Evolutionary conservation across 2,797 vertebrate species (phyloP).

Genomic region (Premnoplex brunnescens): DNA sequence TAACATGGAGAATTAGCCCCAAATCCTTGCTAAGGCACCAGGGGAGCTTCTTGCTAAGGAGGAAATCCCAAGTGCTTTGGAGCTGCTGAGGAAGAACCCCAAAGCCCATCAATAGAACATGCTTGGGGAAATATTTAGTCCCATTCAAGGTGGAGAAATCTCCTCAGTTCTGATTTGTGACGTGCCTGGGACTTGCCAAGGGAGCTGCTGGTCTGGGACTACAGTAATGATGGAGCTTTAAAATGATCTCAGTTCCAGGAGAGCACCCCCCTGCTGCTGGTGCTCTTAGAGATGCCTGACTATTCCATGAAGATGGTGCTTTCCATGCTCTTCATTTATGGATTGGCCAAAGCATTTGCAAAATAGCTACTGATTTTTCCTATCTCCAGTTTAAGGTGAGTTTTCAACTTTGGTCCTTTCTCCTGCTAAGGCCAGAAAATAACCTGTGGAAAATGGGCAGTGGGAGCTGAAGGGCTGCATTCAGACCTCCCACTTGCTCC

Average conservation of each 20-base stretch:
- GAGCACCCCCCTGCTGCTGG: neutral
- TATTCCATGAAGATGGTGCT: rapidly evolving
- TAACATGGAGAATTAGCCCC: neutral
- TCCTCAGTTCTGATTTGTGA: neutral
- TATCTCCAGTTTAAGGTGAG: neutral
- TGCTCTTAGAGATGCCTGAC: neutral
- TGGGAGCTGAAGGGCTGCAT: neutral
- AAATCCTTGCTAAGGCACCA: neutral
- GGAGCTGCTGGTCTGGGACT: neutral
- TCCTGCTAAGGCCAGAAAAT: neutral
- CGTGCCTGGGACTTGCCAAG: rapidly evolving
- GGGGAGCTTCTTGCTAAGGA: neutral
- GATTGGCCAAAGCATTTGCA: neutral
- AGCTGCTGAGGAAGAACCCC: neutral
- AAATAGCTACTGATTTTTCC: neutral
- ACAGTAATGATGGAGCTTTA: neutral
- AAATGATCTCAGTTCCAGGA: neutral
- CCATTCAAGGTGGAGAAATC: neutral
- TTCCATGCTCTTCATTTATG: neutral
- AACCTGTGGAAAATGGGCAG: neutral
- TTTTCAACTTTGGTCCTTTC: neutral
- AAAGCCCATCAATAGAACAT: rapidly evolving
- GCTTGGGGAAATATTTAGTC: neutral
- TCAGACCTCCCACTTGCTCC: neutral
- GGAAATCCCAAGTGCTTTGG: neutral